Evolutionary conservation across 1,140 invertebrate species (phyloP).

Genomic region (Brachionus asplanchnoidis): DNA sequence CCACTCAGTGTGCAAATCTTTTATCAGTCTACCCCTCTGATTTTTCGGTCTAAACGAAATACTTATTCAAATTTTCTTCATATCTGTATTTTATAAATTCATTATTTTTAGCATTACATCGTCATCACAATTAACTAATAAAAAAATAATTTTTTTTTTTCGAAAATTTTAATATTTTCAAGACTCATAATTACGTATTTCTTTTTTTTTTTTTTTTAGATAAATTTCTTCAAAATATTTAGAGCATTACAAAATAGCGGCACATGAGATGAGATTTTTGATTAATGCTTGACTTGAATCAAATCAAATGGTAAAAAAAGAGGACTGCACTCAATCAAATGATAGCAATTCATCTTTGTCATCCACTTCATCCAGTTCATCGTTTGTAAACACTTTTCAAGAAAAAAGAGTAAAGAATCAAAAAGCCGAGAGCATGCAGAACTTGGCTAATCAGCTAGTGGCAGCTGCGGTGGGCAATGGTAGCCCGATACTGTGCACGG

Average conservation of each 20-base stretch:
- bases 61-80: slow-evolving; percentile 21
- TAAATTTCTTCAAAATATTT: neutral
- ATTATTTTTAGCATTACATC: slow-evolving; percentile 28
- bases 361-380: neutral
- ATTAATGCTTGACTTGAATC: neutral
- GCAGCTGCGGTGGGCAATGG: neutral
- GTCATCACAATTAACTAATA: slow-evolving; percentile 32
- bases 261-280: neutral
- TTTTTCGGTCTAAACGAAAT: neutral
- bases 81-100: slow-evolving; percentile 11
- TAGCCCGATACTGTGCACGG: neutral
- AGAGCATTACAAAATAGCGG: neutral
- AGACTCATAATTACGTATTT: neutral
- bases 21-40: neutral
- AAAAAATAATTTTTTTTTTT: neutral
- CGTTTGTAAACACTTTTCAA: neutral
- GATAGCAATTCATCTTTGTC: slow-evolving; percentile 36
- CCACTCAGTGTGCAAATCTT: neutral
- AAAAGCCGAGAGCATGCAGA: neutral
- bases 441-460: slow-evolving; percentile 28
- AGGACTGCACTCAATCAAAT: slow-evolving; percentile 22
- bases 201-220: neutral
- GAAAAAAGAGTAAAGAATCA: neutral
- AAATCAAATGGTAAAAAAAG: slow-evolving; percentile 31
- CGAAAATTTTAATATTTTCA: neutral